Base-by-base conservation (phyloP, 1,140 invertebrate genomes). In the Himalopsyche phryganea region DNA sequence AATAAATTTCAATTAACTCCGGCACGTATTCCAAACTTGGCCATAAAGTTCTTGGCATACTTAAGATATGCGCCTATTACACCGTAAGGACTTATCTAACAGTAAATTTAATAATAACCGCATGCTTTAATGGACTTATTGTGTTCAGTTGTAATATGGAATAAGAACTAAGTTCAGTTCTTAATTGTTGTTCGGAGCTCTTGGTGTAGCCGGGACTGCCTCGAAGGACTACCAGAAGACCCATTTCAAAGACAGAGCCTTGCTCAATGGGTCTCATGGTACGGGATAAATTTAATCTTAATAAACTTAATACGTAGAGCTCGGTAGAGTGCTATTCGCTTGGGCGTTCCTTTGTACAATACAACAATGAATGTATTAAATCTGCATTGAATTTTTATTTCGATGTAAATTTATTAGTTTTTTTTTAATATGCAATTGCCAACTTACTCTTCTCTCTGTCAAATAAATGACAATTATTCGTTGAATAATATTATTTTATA, bases 151-250 rank as follows among this genome's bases (percentile, higher is more conserved):
- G 53, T 50, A 50, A 54, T 62, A 52, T 46, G 54, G 60, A 57
- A 62, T 62, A 62, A 62, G 60, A 62, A 62, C 54, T 58, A 58
- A 62, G 60, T 62, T 58, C 54, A 62, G 60, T 62, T 62, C 60
- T 62, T 62, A 62, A 62, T 62, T 62, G 60, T 62, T 62, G 60
- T 62, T 62, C 52, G 36, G 60, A 38, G 13, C 38, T 13, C 38
- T 13, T n/a, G 11, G 11, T 18, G 38, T 13, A 15, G 19, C 48
- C 6, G 13, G 6, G 13, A 19, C 17, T 18, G 11, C 32, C 51
- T 18, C 33, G 18, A 35, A 13, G 47, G 44, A 20, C 5, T 7
- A n/a, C 14, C 19, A 9, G 51, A 32, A 38, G 20, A 44, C 52
- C 17, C 46, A 9, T 28, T 20, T 15, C 17, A 13, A 46, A 46